phyloP scores from a whole-genome alignment of 2,797 vertebrate genomes.

The Falco berigora region DNA sequence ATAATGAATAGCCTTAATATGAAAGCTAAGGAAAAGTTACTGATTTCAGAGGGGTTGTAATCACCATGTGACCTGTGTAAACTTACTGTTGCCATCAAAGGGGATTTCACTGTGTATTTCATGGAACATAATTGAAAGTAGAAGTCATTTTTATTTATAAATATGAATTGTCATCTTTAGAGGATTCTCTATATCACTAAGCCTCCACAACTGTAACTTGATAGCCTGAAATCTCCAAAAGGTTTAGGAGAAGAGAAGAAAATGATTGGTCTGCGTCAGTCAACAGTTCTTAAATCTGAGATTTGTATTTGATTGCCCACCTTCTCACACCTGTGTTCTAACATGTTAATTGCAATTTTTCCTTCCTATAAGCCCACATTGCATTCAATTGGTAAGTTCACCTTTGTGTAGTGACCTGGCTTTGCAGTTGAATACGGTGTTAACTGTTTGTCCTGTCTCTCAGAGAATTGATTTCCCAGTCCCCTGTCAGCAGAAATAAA shows the following conservation, averaged over 20 bases:
- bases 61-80: neutral
- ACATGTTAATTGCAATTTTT: neutral
- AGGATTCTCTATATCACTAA: neutral
- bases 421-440: neutral
- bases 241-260: neutral
- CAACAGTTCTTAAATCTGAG: neutral
- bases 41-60: neutral
- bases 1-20: neutral
- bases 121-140: neutral
- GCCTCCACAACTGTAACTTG: neutral
- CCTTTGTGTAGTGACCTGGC: constrained; percentile 24
- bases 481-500: constrained; percentile 21
- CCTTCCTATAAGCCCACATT: neutral
- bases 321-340: neutral
- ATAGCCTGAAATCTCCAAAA: neutral
- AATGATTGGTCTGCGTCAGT: neutral
- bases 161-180: neutral
- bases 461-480: constrained; percentile 26
- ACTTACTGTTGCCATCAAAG: neutral
- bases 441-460: constrained; percentile 1
- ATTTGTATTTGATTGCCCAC: neutral
- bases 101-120: neutral
- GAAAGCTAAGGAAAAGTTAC: neutral
- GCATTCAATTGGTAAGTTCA: neutral
- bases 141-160: neutral